Evolutionary conservation across 2,113 vertebrate species (phyloP).

Genomic region (Aptenodytes patagonicus): DNA sequence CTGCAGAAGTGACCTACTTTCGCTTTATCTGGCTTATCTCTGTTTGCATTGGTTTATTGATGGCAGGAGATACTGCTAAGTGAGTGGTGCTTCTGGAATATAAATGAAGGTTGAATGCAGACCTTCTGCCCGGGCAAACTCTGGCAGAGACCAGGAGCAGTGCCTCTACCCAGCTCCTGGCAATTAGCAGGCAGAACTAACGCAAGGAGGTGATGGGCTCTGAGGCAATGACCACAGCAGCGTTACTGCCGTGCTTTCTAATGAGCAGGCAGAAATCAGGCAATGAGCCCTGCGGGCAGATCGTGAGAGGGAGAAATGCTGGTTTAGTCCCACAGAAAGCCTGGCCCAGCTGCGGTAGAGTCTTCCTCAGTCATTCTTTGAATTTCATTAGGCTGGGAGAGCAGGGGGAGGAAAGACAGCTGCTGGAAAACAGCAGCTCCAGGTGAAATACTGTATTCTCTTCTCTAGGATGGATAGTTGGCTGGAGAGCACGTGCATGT

Average conservation of each 20-base stretch:
- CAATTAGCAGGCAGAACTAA: background rate
- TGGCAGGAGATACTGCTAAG: conserved; percentile 59
- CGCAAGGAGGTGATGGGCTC: background rate
- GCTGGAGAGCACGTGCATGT: background rate
- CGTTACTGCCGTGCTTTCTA: background rate
- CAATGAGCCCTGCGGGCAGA: background rate
- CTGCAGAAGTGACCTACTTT: conserved; percentile 59
- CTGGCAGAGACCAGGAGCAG: background rate
- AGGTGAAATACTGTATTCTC: background rate
- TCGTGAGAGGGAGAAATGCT: background rate
- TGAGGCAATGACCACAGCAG: background rate
- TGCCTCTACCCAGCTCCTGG: background rate
- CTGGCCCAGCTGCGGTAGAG: background rate
- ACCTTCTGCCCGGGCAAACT: background rate
- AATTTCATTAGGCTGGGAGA: background rate
- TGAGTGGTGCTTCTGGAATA: conserved; percentile 55
- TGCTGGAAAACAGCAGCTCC: background rate
- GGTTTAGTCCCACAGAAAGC: background rate
- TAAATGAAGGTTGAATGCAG: conserved; percentile 2
- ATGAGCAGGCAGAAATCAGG: background rate
- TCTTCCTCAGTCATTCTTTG: background rate
- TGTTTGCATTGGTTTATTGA: conserved; percentile 61
- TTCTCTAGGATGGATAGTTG: background rate
- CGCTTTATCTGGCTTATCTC: conserved; percentile 52
- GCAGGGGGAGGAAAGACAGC: accelerated